Evolutionary conservation across 1,140 invertebrate species (phyloP), one percentile per base, ranked within the genome.

Genomic region (Drosophila pachea): DNA sequence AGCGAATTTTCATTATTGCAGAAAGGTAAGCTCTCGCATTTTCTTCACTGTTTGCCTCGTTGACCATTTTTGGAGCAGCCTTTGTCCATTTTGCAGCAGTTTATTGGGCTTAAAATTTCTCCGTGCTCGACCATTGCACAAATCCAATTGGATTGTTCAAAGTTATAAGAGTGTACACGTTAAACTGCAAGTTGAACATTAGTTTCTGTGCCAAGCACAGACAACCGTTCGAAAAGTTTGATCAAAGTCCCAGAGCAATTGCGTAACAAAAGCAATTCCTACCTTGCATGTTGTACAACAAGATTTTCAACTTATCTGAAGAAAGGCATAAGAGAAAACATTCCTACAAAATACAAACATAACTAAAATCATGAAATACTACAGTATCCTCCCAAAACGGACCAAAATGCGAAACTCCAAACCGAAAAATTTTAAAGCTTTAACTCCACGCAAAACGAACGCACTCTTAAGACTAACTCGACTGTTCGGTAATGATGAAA

Each of bases 1-100:
- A 83, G 84, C 79, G 79, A 84, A 84, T 79, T 83, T 83, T 84
- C 78, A 78, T 76, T 79, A 84, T 76, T 84, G 66, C 76, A 84
- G 45, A 22, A 65, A 84, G 79, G 79, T 83, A 79, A 83, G 79
- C 55, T 49, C 49, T 49, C 36, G 42, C 35, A 22, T 50, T 60
- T 55, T 58, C n/a, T 43, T 59, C 52, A 47, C 29, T 54, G n/a
- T 53, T 48, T 33, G 35, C 11, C 9, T 8, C 16, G 9, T 22
- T 32, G 49, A 32, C 59, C 48, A 35, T 36, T 36, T 62, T 62
- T 5, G 2, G 31, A 35, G 8, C 36, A 40, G 32, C 61, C 45
- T 54, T 47, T 45, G 40, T 42, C 22, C 61, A 64, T 54, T 64
- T 43, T 12, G 33, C 8, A 59, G 54, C 54, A 66, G 31, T 68